phyloP scores from a whole-genome alignment of 2,113 vertebrate genomes.

The Istiophorus platypterus region DNA sequence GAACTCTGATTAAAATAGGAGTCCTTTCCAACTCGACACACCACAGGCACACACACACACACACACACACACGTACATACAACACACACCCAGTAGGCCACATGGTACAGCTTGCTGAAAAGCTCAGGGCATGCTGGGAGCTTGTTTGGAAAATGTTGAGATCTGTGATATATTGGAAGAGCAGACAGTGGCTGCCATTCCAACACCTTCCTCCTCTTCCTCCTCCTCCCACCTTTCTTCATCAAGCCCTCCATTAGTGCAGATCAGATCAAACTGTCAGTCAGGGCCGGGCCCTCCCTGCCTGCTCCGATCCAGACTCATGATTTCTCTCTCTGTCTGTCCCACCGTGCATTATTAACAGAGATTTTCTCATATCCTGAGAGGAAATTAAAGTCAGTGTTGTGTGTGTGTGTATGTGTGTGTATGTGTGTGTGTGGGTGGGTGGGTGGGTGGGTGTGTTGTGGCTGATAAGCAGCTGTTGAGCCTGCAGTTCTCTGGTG shows the following conservation, averaged over 20 bases:
- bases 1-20: conserved; percentile 83
- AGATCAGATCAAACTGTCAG: conserved; percentile 73
- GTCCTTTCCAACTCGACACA: conserved; percentile 63
- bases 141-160: conserved; percentile 49
- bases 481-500: conserved; percentile 30
- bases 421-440: conserved; percentile 26
- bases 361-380: conserved; percentile 81
- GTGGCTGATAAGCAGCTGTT: conserved; percentile 43
- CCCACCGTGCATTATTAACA: conserved; percentile 78
- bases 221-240: conserved; percentile 44
- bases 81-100: conserved; percentile 30
- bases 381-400: conserved; percentile 81
- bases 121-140: conserved; percentile 45
- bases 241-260: conserved; percentile 72
- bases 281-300: conserved; percentile 35
- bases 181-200: conserved; percentile 36
- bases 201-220: conserved; percentile 29
- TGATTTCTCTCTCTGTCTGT: conserved; percentile 42
- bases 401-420: conserved; percentile 17
- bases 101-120: conserved; percentile 25
- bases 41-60: conserved; percentile 28
- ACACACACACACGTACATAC: conserved; percentile 25
- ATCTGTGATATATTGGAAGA: conserved; percentile 40
- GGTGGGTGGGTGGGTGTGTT: conserved; percentile 13
- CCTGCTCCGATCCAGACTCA: conserved; percentile 56